Conservation (phyloP, 1,140 invertebrate species). For the Leptinotarsa defecta region DNA sequence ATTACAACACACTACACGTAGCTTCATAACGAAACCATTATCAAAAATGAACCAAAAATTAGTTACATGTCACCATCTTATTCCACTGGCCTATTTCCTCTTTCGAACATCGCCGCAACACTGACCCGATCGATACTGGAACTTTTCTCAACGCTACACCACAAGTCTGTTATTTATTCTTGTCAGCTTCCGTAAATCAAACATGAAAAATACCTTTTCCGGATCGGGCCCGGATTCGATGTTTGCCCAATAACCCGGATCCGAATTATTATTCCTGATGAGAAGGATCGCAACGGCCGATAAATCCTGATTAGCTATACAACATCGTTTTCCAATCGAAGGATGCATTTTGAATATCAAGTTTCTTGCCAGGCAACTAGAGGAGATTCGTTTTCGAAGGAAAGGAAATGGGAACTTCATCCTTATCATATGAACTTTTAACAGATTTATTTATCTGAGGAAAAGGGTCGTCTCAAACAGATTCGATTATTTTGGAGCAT, state of each 20-base stretch:
- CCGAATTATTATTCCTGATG: conserved; percentile 16
- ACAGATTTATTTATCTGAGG: too few relatives aligned
- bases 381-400: too few relatives aligned
- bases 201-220: conserved; percentile 15
- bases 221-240: conserved; percentile 6
- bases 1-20: too few relatives aligned
- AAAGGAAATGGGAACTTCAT: too few relatives aligned
- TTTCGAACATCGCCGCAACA: too few relatives aligned
- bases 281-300: conserved; percentile 8
- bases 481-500: too few relatives aligned
- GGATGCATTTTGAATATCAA: conserved; percentile 5
- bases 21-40: too few relatives aligned
- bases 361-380: background rate
- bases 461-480: too few relatives aligned
- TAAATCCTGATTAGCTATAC: conserved; percentile 14
- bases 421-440: too few relatives aligned
- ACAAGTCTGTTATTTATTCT: conserved; percentile 14
- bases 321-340: conserved; percentile 11
- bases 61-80: too few relatives aligned
- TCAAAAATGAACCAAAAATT: too few relatives aligned
- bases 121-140: background rate
- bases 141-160: background rate
- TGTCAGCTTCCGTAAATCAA: conserved; percentile 12
- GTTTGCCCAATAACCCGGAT: conserved; percentile 11
- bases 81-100: too few relatives aligned